These are phyloP conservation scores for Trichopoda pennipes DNA, from an alignment of 2,888 invertebrate species.

Conservation along the genomic window DNA sequence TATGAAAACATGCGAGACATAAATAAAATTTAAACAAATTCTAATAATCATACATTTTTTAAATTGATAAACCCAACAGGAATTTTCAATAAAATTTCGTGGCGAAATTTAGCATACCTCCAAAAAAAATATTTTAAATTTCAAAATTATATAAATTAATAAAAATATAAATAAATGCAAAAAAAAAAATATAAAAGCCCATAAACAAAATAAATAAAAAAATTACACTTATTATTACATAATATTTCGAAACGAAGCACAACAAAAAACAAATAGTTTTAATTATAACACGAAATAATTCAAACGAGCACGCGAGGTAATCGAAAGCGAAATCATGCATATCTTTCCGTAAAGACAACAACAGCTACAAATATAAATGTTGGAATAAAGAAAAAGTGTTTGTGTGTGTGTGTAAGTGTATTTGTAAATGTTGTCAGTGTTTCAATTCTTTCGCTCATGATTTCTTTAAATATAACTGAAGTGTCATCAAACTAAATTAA, in stretches of 20 bases:
- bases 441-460: constrained; percentile 10
- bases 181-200: no score
- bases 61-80: constrained; percentile 3
- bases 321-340: constrained; percentile 3
- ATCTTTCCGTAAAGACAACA: neutral
- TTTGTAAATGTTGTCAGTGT: constrained; percentile 17
- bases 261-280: constrained; percentile 27
- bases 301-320: constrained; percentile 39
- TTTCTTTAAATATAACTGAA: constrained; percentile 41
- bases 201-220: constrained; percentile 13
- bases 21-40: constrained; percentile 33
- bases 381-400: constrained; percentile 31
- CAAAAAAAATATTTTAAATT: constrained; percentile 10
- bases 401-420: constrained; percentile 2
- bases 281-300: constrained; percentile 31
- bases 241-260: constrained; percentile 50
- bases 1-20: constrained; percentile 9
- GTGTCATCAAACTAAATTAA: constrained; percentile 49
- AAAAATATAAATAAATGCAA: no score
- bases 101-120: constrained; percentile 46
- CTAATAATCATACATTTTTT: neutral
- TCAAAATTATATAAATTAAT: neutral
- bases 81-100: constrained; percentile 31
- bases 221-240: constrained; percentile 47
- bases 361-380: neutral